Percentiles rank a stretch among this genome's conserved stretches.
Conservation (phyloP, 2,113 vertebrate genomes). For the Mustela lutreola region DNA sequence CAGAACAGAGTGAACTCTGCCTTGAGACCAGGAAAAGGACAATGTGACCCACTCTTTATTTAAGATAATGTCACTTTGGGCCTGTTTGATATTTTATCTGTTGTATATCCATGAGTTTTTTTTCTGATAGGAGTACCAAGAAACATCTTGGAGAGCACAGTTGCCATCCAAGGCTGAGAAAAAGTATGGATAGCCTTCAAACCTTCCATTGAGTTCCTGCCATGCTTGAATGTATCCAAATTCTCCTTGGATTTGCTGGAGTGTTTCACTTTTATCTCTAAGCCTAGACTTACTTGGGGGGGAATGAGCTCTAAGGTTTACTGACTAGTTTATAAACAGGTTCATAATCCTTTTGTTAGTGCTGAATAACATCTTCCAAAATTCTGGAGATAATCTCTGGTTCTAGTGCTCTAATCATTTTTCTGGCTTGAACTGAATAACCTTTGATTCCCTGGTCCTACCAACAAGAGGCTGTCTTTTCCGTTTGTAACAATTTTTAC, state of each 20-base stretch:
- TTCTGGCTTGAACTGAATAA: not conserved
- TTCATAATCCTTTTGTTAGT: not conserved
- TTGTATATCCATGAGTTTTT: not conserved
- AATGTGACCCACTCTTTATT: conserved; percentile 61
- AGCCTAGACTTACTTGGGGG: not conserved
- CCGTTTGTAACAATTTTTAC: not conserved
- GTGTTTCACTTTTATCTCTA: not conserved
- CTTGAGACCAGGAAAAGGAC: conserved; percentile 28
- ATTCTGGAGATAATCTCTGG: not conserved
- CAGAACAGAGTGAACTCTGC: conserved; percentile 59
- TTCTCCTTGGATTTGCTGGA: conserved; percentile 3
- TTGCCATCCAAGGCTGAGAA: not conserved
- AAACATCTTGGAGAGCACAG: not conserved
- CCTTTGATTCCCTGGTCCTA: not conserved
- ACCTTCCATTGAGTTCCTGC: not conserved
- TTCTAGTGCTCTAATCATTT: conserved; percentile 5
- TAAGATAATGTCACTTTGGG: conserved; percentile 5
- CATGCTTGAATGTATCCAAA: conserved; percentile 5
- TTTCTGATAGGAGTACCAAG: not conserved
- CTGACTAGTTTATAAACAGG: not conserved
- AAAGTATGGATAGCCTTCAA: not conserved
- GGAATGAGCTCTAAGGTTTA: not conserved
- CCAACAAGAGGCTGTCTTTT: not conserved
- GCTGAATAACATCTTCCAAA: conserved; percentile 27
- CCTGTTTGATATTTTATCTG: not conserved